Conservation (phyloP, 2,888 invertebrate species). For the Nephrotoma guestfalica region DNA sequence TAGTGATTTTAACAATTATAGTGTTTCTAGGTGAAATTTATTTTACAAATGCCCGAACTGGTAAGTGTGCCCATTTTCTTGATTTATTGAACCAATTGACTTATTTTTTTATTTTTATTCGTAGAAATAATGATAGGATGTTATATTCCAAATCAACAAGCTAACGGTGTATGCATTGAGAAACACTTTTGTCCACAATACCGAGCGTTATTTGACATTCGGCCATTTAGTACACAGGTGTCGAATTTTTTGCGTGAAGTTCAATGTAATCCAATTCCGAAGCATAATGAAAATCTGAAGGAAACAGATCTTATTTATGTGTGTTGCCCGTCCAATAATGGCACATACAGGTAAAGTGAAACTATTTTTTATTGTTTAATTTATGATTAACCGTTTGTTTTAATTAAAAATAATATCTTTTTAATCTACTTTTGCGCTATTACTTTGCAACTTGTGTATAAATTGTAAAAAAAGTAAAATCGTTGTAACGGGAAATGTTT, state of each 20-base stretch:
- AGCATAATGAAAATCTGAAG: not conserved
- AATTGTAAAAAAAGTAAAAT: not conserved
- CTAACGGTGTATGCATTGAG: not conserved
- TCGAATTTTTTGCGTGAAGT: not conserved
- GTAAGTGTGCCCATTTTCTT: not conserved
- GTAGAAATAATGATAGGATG: not conserved
- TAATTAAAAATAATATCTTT: not conserved
- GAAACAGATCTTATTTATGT: not conserved
- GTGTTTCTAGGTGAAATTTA: not conserved
- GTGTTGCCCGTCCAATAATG: not conserved
- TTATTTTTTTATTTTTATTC: not conserved
- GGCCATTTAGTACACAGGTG: not conserved
- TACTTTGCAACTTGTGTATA: not conserved
- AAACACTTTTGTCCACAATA: not conserved
- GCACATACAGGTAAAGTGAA: not conserved
- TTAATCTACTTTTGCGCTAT: not conserved
- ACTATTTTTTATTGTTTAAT: not conserved
- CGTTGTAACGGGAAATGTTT: not conserved
- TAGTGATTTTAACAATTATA: not conserved
- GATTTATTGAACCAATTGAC: not conserved
- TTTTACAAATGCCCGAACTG: not conserved
- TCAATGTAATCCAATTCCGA: not conserved
- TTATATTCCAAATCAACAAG: not conserved
- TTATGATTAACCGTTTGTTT: not conserved
- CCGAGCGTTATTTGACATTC: not conserved